Percentiles rank a stretch among this genome's conserved stretches.
Evolutionary conservation across 2,797 vertebrate genomes (phyloP).

Genomic region (Knipowitschia caucasica): DNA sequence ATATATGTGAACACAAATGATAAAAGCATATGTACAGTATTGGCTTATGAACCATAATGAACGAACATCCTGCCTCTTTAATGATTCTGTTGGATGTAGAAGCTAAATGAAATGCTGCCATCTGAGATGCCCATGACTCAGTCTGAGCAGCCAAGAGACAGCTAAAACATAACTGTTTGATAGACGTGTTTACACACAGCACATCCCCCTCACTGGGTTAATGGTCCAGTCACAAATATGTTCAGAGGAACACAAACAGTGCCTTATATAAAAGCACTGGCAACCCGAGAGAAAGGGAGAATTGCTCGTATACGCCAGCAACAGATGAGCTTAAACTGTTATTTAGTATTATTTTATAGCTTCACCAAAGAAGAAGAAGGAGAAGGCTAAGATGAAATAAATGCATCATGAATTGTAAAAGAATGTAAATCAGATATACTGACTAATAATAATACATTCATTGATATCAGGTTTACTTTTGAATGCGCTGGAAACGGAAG

Average conservation of each 20-base stretch:
- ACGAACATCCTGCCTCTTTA: neutral
- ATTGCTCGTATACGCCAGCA: too few relatives aligned
- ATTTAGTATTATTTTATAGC: too few relatives aligned
- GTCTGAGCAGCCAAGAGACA: constrained; percentile 11
- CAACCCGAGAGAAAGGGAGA: neutral
- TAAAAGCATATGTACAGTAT: neutral
- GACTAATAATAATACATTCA: too few relatives aligned
- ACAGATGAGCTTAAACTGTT: too few relatives aligned
- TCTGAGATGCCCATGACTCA: constrained; percentile 15
- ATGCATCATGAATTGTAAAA: too few relatives aligned
- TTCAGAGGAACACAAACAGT: constrained; percentile 26
- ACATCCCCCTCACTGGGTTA: constrained; percentile 28
- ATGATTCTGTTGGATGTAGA: constrained; percentile 1
- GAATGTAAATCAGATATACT: too few relatives aligned
- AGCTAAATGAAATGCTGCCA: constrained; percentile 17
- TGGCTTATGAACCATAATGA: neutral
- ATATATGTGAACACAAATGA: neutral
- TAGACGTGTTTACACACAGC: constrained; percentile 32
- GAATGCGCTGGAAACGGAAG: too few relatives aligned
- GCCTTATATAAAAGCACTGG: neutral
- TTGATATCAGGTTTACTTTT: too few relatives aligned
- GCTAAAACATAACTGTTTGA: constrained; percentile 15
- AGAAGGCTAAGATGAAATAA: too few relatives aligned
- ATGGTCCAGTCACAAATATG: constrained; percentile 35
- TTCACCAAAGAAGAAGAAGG: too few relatives aligned